Evolutionary conservation across 37 sponge, comb jelly and placozoan genomes (phyloP).

Genomic region (Hexactinellida sp.): DNA sequence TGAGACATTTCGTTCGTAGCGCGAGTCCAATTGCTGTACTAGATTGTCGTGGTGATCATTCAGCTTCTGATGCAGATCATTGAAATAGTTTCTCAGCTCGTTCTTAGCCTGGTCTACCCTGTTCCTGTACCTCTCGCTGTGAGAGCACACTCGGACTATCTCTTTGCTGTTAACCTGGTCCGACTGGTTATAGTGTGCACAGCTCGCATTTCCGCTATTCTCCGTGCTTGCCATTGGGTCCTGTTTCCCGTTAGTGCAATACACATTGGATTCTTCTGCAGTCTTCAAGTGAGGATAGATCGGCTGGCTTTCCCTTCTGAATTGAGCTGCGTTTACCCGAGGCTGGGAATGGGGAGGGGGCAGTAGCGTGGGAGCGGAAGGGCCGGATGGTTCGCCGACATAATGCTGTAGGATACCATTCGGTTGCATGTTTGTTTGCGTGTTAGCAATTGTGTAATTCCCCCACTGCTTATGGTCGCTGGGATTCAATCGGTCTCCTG

Average conservation of each 20-base stretch:
- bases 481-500: background rate
- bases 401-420: background rate
- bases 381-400: background rate
- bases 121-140: background rate
- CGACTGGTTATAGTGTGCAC: no score
- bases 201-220: background rate
- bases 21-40: background rate
- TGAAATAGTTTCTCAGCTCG: background rate
- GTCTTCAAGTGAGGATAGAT: background rate
- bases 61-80: background rate
- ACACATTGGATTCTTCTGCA: background rate
- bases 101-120: background rate
- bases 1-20: background rate
- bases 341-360: background rate
- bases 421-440: background rate
- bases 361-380: background rate
- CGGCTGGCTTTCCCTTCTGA: no score
- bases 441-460: background rate
- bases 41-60: background rate
- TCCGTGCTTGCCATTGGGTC: no score
- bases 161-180: background rate
- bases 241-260: no score
- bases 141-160: background rate
- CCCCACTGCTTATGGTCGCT: background rate
- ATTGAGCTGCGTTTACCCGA: no score